phyloP scores from a whole-genome alignment of 2,888 invertebrate species.

The Liopterus haemorrhoidalis region DNA sequence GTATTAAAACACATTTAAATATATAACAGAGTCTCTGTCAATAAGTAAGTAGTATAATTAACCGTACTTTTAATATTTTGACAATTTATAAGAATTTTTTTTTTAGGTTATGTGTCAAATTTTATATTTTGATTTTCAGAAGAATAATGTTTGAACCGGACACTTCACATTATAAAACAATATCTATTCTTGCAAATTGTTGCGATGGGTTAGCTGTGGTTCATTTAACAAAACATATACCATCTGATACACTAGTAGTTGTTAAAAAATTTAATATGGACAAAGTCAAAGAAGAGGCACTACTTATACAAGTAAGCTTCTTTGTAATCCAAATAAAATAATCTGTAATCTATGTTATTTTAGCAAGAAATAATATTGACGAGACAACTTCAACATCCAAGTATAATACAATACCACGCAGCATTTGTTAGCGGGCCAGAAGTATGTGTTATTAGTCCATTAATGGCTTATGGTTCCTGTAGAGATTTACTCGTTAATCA shows the following conservation, averaged over 20 bases:
- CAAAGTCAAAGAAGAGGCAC: constrained; percentile 57
- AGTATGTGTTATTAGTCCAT: constrained; percentile 72
- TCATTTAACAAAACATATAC: constrained; percentile 62
- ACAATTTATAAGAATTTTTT: no score
- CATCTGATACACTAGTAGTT: constrained; percentile 61
- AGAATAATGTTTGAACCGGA: constrained; percentile 42
- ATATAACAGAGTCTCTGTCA: no score
- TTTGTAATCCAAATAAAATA: not conserved
- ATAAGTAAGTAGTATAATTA: no score
- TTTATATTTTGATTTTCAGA: constrained; percentile 11
- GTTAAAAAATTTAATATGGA: constrained; percentile 73
- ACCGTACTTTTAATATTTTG: no score
- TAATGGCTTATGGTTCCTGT: constrained; percentile 82
- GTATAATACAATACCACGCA: constrained; percentile 68
- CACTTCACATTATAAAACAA: constrained; percentile 59
- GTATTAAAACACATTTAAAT: no score
- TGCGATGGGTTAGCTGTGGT: constrained; percentile 65
- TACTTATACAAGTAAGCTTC: constrained; percentile 51
- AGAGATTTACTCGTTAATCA: constrained; percentile 69
- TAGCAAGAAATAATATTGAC: constrained; percentile 75
- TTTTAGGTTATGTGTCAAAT: constrained; percentile 14
- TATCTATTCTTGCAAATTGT: constrained; percentile 62
- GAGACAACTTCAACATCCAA: constrained; percentile 71
- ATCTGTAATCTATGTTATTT: constrained; percentile 37
- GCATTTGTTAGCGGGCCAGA: constrained; percentile 74